A percentile compares a stretch with the other conserved stretches of the same genome.
Evolutionary conservation across 2,888 invertebrate genomes (phyloP).

Genomic region (Amiota mariae): DNA sequence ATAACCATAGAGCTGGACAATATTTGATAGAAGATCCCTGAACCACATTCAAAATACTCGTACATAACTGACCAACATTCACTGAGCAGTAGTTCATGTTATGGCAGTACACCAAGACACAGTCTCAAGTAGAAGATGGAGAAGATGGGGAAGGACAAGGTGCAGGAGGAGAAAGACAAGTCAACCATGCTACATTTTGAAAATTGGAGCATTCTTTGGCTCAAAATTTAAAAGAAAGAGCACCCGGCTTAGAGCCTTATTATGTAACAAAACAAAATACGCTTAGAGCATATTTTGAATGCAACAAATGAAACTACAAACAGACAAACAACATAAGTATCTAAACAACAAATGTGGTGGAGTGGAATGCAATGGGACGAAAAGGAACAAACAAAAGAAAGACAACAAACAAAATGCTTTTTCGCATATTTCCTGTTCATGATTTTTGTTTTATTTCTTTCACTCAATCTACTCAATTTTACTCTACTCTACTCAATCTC

Average conservation of each 20-base stretch:
- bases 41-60: neutral
- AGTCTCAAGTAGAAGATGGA: too few relatives aligned
- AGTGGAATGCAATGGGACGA: slow-evolving; percentile 27
- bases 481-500: slow-evolving; percentile 11
- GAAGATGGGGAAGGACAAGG: too few relatives aligned
- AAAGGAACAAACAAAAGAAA: slow-evolving; percentile 31
- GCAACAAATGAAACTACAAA: slow-evolving; percentile 37
- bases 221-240: slow-evolving; percentile 31
- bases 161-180: slow-evolving; percentile 7
- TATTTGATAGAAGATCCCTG: neutral
- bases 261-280: slow-evolving; percentile 56
- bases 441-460: slow-evolving; percentile 16
- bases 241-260: slow-evolving; percentile 46
- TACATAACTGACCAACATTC: too few relatives aligned
- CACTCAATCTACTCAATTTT: neutral
- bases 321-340: slow-evolving; percentile 34
- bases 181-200: slow-evolving; percentile 15
- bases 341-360: too few relatives aligned
- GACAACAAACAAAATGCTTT: slow-evolving; percentile 9
- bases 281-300: slow-evolving; percentile 45
- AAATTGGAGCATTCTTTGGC: slow-evolving; percentile 42
- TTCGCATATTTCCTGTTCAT: slow-evolving; percentile 35
- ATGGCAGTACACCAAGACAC: too few relatives aligned
- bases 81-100: too few relatives aligned
- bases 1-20: neutral